Percentiles rank a stretch among this genome's conserved stretches.
Evolutionary conservation across 1,140 invertebrate genomes (phyloP).

Genomic region (Neodiprion virginianus): DNA sequence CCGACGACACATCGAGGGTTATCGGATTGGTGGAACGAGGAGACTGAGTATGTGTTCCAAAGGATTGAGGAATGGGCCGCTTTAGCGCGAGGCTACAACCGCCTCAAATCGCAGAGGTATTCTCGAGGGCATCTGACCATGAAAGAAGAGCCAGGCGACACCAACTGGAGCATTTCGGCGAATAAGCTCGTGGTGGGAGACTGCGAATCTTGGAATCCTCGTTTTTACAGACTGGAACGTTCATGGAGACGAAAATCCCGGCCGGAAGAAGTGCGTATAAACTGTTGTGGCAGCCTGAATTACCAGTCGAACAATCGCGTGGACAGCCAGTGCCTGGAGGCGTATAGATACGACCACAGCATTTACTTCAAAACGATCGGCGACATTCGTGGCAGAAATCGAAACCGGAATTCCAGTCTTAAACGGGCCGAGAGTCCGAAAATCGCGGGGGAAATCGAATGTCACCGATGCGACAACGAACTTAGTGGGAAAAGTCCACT

Average conservation of each 20-base stretch:
- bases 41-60: constrained; percentile 53
- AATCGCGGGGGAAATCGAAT: not conserved
- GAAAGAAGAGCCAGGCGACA: constrained; percentile 36
- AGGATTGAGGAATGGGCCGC: constrained; percentile 54
- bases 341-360: constrained; percentile 56
- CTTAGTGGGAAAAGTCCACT: not conserved
- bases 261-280: constrained; percentile 46
- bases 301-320: constrained; percentile 53
- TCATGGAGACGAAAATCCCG: constrained; percentile 27
- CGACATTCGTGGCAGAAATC: constrained; percentile 36
- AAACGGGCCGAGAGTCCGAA: not conserved
- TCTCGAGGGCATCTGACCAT: constrained; percentile 43
- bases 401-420: not conserved
- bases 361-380: constrained; percentile 60
- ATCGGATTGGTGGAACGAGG: constrained; percentile 54
- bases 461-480: not conserved
- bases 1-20: constrained; percentile 39
- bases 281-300: constrained; percentile 48
- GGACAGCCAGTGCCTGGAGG: constrained; percentile 52
- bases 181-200: constrained; percentile 39
- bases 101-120: constrained; percentile 43
- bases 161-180: constrained; percentile 34
- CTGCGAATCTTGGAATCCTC: constrained; percentile 26
- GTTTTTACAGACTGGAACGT: constrained; percentile 31
- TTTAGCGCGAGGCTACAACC: constrained; percentile 52